These are phyloP conservation scores for Anarhynchus alexandrinus DNA, from an alignment of 2,113 vertebrate genomes.

Conservation along the genomic window DNA sequence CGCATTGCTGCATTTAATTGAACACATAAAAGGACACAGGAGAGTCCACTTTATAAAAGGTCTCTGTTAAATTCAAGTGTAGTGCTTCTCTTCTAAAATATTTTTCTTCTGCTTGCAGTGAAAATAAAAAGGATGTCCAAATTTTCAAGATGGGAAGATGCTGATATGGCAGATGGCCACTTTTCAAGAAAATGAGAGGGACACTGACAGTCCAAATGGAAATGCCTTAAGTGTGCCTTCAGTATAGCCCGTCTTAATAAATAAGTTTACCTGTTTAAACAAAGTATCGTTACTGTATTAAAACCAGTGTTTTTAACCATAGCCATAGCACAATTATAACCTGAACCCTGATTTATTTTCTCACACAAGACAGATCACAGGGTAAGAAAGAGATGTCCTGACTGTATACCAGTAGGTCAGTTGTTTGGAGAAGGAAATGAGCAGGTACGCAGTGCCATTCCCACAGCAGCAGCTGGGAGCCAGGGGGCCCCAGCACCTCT, in stretches of 20 bases:
- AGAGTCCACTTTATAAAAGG: neutral
- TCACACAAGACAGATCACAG: neutral
- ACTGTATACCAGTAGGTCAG: neutral
- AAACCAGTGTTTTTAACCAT: neutral
- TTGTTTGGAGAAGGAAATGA: neutral
- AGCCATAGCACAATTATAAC: neutral
- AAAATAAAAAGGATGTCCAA: neutral
- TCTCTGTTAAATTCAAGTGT: neutral
- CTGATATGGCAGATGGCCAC: neutral
- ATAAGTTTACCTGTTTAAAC: neutral
- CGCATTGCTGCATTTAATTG: neutral
- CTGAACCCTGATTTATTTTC: neutral
- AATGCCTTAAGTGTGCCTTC: neutral
- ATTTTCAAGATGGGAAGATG: neutral
- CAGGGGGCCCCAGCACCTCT: neutral
- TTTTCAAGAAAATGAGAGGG: neutral
- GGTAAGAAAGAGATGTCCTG: neutral
- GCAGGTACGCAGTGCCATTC: neutral
- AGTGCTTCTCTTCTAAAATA: neutral
- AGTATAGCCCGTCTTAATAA: neutral
- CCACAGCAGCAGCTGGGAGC: neutral
- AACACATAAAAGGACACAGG: neutral
- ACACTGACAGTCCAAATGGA: neutral
- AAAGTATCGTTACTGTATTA: neutral
- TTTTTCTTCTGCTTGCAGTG: constrained; percentile 45